Conservation (phyloP, 2,888 invertebrate genomes). For the Candidula unifasciata region DNA sequence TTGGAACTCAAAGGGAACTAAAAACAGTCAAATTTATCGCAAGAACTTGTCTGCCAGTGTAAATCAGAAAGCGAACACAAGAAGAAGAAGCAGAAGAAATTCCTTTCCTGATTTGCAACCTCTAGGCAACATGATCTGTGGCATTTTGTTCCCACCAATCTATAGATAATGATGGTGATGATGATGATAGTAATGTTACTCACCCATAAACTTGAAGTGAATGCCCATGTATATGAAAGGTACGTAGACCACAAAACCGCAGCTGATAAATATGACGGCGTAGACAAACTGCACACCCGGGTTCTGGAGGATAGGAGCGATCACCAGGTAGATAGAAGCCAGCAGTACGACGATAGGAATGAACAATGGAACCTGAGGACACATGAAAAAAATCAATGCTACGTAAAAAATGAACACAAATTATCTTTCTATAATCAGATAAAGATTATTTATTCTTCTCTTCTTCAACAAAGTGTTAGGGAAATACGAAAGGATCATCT, state of each 20-base stretch:
- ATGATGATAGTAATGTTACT: neutral
- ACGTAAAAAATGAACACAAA: neutral
- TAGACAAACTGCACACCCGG: conserved; percentile 65
- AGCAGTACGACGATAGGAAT: conserved; percentile 64
- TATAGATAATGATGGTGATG: neutral
- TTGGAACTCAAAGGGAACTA: no score
- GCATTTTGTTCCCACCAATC: no score
- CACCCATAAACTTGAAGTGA: conserved; percentile 46
- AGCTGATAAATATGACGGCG: conserved; percentile 63
- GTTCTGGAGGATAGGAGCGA: conserved; percentile 63
- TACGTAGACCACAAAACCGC: conserved; percentile 62
- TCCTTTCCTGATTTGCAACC: no score
- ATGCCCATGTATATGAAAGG: conserved; percentile 52
- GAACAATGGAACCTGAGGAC: conserved; percentile 64
- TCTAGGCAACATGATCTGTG: no score
- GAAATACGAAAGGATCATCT: no score
- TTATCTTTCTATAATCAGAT: neutral
- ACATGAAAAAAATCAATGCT: neutral
- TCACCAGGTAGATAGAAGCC: conserved; percentile 62
- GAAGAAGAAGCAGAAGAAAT: no score
- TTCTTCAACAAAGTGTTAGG: no score
- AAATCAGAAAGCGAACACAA: no score
- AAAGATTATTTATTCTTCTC: no score
- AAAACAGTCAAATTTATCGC: no score
- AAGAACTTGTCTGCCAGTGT: no score